Evolutionary conservation across 2,888 invertebrate genomes (phyloP), one percentile per base, ranked within the genome.

Genomic region (Atherix ibis): DNA sequence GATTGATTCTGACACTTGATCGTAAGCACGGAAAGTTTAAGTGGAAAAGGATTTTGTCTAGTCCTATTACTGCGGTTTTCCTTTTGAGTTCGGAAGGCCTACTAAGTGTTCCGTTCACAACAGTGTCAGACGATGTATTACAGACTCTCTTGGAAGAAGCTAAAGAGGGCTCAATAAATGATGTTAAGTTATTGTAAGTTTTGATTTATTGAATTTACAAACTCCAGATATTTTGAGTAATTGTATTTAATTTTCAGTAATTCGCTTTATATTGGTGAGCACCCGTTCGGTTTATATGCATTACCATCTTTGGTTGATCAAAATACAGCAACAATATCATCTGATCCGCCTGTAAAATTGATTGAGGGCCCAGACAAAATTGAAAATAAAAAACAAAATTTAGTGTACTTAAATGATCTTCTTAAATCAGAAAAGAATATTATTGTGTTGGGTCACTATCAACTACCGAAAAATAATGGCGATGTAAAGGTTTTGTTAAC

Each of bases 261-360:
- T 37, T 85, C 92, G 0, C 65, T 97, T 19, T 97, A 92, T 57
- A 78, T 97, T 37, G 97, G 95, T 1, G 85, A 94, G 53, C 76
- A 78, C 51, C 67, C 68, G 31, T 66, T 71, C 40, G 94, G 94
- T 0, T 63, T 91, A 1, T 97, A 94, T 61, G 97, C 95, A 0
- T 60, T 95, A 34, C 87, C 91, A 2, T 85, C 92, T 0, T 64
- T 92, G 16, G 91, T 92, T 2, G 94, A 95, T 64, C 84, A 91
- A 48, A 76, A 79, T 44, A 81, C 84, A 3, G 80, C 84, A 9
- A 81, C 87, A 5, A 82, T 88, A 56, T 71, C 75, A 1, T 71
- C 76, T 4, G 72, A 76, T 3, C 77, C 76, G 48, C 69, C 76
- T 26, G 75, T 77, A 0, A 65, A 82, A 36, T 63, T 87, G 9